Evolutionary conservation across 1,140 invertebrate species (phyloP), one percentile per base, ranked within the genome.

Genomic region (Xylocopa sonorina): DNA sequence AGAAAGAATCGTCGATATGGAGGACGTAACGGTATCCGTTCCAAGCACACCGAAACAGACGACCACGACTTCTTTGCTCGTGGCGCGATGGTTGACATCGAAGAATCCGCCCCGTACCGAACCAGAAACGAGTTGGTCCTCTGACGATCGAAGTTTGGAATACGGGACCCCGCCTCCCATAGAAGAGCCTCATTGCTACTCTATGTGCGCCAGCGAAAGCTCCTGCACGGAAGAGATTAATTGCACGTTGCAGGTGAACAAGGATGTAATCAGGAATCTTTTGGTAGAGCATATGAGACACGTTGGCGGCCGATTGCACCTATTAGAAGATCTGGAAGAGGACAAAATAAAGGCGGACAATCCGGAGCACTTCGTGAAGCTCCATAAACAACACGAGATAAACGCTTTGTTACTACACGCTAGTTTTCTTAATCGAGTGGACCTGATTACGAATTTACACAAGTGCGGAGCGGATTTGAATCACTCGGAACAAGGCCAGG

Each of bases 161-260:
- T 96, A 95, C 81, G 95, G 95, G 41, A 95, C 95, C 50, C 95
- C 95, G 24, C 95, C 95, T 16, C 95, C 64, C 5, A 94, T 95
- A 57, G 96, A 96, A 89, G 95, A 95, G 87, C 95, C 95, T 10
- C 95, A 95, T 78, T 91, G 89, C 64, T 95, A 95, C 83, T 93
- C 91, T 57, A 95, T 96, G 93, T 96, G 96, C 92, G 94, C 96
- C 87, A 96, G 95, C 88, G 95, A 96, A 85, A 95, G 95, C 87
- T 95, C 95, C 12, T 94, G 94, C 16, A 94, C 94, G 75, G 96
- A 96, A 74, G 91, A 96, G 80, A 95, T 95, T 82, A 81, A 75
- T 29, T 81, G 76, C 38, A 71, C 64, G 7, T 67, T 96, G 71
- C 95, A 95, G 83, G 95, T 97, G 72, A 96, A 95, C 90, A 94